Evolutionary conservation across 2,888 invertebrate genomes (phyloP).

Genomic region (Lysandra coridon): DNA sequence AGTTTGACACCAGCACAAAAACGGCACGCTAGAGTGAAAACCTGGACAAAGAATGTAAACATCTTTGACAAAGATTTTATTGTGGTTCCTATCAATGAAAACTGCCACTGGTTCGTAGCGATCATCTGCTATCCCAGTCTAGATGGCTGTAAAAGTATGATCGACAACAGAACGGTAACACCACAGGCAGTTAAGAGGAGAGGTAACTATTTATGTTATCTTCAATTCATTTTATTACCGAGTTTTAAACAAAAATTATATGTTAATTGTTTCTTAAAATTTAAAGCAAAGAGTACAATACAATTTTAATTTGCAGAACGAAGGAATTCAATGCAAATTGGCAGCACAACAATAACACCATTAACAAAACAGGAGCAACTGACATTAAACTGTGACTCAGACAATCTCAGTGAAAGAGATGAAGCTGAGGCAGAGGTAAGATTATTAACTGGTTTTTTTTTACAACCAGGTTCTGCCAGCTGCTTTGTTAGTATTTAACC

Average conservation of each 20-base stretch:
- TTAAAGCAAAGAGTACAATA: not conserved
- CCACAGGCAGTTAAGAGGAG: constrained; percentile 78
- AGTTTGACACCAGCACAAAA: constrained; percentile 88
- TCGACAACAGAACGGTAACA: constrained; percentile 82
- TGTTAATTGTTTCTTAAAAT: too few species aligned
- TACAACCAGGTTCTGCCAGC: too few species aligned
- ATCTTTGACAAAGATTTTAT: constrained; percentile 98
- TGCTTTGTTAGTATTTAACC: too few species aligned
- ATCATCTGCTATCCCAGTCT: constrained; percentile 96
- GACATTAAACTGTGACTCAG: constrained; percentile 84
- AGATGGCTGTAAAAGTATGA: constrained; percentile 84
- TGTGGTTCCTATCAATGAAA: constrained; percentile 98
- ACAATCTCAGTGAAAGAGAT: constrained; percentile 87
- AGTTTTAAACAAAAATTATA: too few species aligned
- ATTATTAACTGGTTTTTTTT: not conserved
- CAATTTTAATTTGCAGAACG: constrained; percentile 56
- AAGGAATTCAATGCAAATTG: constrained; percentile 83
- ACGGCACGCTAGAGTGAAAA: constrained; percentile 93
- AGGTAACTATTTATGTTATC: constrained; percentile 53
- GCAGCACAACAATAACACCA: constrained; percentile 83
- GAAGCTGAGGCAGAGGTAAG: constrained; percentile 88
- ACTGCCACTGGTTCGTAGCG: constrained; percentile 98
- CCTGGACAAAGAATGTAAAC: constrained; percentile 98
- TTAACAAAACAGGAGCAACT: constrained; percentile 75
- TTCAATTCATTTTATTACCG: too few species aligned